Base-by-base conservation (phyloP, 1,140 invertebrate genomes). In the Mylabris phalerata region DNA sequence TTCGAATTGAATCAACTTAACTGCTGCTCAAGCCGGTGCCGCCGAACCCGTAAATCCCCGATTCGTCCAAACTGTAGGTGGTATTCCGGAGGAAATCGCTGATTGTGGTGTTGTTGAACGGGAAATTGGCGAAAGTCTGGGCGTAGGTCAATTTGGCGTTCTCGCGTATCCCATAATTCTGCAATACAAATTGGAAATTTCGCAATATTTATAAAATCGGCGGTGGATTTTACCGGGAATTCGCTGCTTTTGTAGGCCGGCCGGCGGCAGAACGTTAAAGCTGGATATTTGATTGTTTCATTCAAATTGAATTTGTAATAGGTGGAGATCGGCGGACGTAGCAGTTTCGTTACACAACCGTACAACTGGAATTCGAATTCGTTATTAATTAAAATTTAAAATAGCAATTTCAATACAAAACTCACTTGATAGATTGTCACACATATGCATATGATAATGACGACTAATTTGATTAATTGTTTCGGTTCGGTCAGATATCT, bases 301-400 rank as follows among this genome's bases (percentile, higher is more conserved):
- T 85, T 84, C 27, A 83, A 76, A 63, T 78, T 78, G 55, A 83
- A 82, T 61, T 80, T 78, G 0, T 81, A 81, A 62, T 83, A 80
- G 5, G 83, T 84, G 0, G 82, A 80, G 10, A 84, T 76, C 0
- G 83, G 83, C 2, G 79, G 79, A 62, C 79, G 60, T 0, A 75
- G 66, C 24, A 84, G 65, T 66, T 84, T 84, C 24, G 70, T 56
- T 5, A 83, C 71, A 60, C 82, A 84, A 56, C 76, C 71, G 45
- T 71, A 70, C 41, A 84, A 74, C 81, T 83, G 61, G 9, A 60
- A 50, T 19, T 19, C 1, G 19, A 38, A 9, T 44, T 48, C n/a
- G 38, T 13, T 45, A 48, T 25, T 40, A 50, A 43, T 2, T 50
- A 40, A 24, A 13, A 46, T 10, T 50, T 50, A 32, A 32, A 32